Base-by-base conservation (phyloP, 2,888 invertebrate genomes). In the Machimus atricapillus region DNA sequence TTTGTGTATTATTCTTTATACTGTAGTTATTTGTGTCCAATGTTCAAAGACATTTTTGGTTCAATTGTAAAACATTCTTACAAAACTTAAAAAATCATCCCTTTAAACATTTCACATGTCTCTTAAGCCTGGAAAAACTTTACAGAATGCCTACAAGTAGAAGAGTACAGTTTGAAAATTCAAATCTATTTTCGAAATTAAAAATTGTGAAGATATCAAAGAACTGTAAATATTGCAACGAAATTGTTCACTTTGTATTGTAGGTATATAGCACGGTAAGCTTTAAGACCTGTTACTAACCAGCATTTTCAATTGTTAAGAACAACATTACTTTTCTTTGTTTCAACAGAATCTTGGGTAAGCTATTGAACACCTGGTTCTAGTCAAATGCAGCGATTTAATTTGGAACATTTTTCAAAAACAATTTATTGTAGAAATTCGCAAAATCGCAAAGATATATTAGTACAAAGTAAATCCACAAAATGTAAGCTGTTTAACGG, bases 341-440 rank as follows among this genome's bases (percentile, higher is more conserved):
- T 19, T 56, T 56, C 27, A 87, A 74, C 77, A 79, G 76, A 88
- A 87, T 83, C 88, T 91, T 93, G 93, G 94, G 94, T 93, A 93
- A 93, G 93, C 93, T 94, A 93, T 94, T 94, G 93, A 93, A 93
- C 93, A 93, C 93, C 93, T 93, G 27, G 43, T 43, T 66, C 79
- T 52, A 79, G n/a, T 40, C 37, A 78, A 79, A 56, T 66, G 66
- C 66, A 66, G 27, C 66, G 8, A 66, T 19, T 66, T 19, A n/a
- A 52, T 31, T 46, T 79, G 52, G 52, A 52, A 52, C 27, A 14
- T 16, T 79, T 52, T 66, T 66, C 66, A 19, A 82, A 23, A 43
- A 7, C 8, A 19, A 40, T n/a, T 19, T 40, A 16, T 58, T 46
- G 23, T 27, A 34, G 76, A 43, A 40, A 40, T 79, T 27, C 27